phyloP scores from a whole-genome alignment of 2,888 invertebrate species.

The Pseudeuparius sepicola region DNA sequence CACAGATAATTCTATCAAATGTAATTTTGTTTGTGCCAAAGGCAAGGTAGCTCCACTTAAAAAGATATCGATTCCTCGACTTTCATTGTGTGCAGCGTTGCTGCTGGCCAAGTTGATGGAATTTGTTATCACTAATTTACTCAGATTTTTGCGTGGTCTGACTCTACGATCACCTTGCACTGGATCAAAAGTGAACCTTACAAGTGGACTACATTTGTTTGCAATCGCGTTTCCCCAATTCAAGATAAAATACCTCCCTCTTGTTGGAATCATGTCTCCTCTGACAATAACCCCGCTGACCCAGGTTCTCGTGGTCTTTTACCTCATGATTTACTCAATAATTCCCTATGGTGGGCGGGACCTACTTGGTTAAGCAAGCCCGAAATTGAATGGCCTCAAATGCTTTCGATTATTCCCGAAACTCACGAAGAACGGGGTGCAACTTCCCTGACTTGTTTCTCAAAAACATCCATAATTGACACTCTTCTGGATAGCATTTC shows the following conservation, averaged over 20 bases:
- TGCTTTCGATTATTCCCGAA: too few species aligned
- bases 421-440: neutral
- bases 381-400: too few species aligned
- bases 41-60: too few species aligned
- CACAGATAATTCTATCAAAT: too few species aligned
- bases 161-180: neutral
- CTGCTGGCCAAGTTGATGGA: too few species aligned
- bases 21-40: too few species aligned
- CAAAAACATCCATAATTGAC: neutral
- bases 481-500: neutral
- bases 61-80: too few species aligned
- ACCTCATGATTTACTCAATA: neutral
- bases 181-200: conserved; percentile 1
- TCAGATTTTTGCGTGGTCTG: neutral
- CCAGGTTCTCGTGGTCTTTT: neutral
- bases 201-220: neutral
- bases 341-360: neutral
- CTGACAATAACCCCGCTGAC: conserved; percentile 8
- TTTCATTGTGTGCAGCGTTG: too few species aligned
- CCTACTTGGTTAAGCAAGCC: too few species aligned
- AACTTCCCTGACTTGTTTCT: neutral
- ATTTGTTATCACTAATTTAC: too few species aligned
- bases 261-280: conserved; percentile 4
- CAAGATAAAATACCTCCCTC: neutral
- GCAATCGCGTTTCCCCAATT: neutral